Evolutionary conservation across 2,888 invertebrate species (phyloP), one percentile per base, ranked within the genome.

Genomic region (Polymixis flavicincta): DNA sequence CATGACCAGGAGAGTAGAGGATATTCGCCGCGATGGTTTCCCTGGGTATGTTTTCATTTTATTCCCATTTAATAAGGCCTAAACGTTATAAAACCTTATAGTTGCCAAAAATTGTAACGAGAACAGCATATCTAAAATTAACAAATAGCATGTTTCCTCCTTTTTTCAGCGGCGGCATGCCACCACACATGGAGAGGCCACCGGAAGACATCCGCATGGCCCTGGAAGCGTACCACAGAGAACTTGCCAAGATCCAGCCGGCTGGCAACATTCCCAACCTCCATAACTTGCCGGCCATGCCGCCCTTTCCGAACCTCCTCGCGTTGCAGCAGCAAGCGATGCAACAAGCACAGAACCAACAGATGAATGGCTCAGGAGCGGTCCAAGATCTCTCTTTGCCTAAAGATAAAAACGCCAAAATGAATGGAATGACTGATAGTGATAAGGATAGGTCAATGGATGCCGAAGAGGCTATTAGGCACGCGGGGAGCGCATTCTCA

Each of bases 161-260:
- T 92, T 98, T 98, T 97, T 98, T 98, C 96, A 98, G 98, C 91
- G 97, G 97, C 87, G 97, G 97, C 72, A 97, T 97, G 92, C 96
- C 97, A 88, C 97, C 97, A 71, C 96, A 97, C 88, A 97, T 96
- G 95, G 96, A 96, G 88, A 91, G 96, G 83, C 96, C 96, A 71
- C 96, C 98, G n/a, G 99, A 99, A 88, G 99, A 99, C 89, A 98
- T 99, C 90, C 97, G 99, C 60, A 97, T 99, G 97, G 98, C 99
- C 19, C 95, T 99, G 63, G 99, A 99, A 91, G 98, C 99, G 45
- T 99, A 99, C 95, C 99, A 99, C 92, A 98, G 99, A 83, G 99
- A 99, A 94, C 97, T 99, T 83, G 98, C 98, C 90, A 99, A 99
- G 93, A 96, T 99, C 85, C 99, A 98, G 91, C 97, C 97, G 17